Evolutionary conservation across 2,888 invertebrate genomes (phyloP).

Genomic region (Rosalia funebris): DNA sequence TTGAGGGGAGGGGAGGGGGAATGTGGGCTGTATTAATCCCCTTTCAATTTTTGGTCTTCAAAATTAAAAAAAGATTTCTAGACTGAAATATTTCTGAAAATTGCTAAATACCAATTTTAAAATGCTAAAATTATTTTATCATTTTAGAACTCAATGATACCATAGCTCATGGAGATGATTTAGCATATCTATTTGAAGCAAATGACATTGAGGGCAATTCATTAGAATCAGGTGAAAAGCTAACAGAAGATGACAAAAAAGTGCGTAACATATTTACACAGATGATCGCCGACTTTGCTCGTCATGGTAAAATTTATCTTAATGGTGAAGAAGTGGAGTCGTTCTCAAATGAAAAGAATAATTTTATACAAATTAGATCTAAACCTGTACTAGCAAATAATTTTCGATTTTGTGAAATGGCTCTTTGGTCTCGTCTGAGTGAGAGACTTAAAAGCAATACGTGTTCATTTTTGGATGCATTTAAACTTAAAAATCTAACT

Average conservation of each 20-base stretch:
- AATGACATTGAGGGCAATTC: conserved; percentile 71
- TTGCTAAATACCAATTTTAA: no score
- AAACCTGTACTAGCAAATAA: conserved; percentile 64
- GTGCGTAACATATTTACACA: conserved; percentile 75
- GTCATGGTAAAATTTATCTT: conserved; percentile 62
- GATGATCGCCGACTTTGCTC: conserved; percentile 75
- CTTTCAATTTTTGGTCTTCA: no score
- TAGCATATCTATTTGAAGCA: conserved; percentile 77
- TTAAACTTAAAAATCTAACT: conserved; percentile 37
- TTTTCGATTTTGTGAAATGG: conserved; percentile 75
- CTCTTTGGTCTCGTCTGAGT: conserved; percentile 73
- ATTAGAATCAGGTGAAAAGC: conserved; percentile 58
- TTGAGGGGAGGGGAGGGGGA: no score
- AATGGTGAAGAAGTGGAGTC: conserved; percentile 60
- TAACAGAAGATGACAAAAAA: conserved; percentile 69
- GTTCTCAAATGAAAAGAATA: conserved; percentile 63
- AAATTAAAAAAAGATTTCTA: no score
- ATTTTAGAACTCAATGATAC: conserved; percentile 51
- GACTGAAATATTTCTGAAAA: no score
- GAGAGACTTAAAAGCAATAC: conserved; percentile 68
- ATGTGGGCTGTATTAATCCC: no score
- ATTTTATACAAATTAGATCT: conserved; percentile 68
- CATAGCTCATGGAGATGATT: conserved; percentile 77
- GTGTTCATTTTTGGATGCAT: conserved; percentile 63
- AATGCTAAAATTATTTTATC: no score